Evolutionary conservation across 2,113 vertebrate species (phyloP).

Genomic region (Nansenia antarctica): DNA sequence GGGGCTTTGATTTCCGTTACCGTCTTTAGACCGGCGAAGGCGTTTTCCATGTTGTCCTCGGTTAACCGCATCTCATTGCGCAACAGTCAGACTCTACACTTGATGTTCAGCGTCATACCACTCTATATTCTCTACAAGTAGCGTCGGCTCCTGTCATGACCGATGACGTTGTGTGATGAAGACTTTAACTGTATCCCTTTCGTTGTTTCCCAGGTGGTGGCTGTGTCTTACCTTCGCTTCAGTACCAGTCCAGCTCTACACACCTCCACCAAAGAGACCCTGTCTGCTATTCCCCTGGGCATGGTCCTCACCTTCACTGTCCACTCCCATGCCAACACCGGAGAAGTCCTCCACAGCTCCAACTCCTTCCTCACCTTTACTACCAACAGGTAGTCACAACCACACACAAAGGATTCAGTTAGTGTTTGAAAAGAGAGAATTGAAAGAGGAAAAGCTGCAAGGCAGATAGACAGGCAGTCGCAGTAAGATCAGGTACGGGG

Average conservation of each 20-base stretch:
- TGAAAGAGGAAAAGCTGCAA: not conserved
- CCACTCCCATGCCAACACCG: conserved; percentile 89
- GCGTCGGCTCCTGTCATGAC: too few relatives aligned
- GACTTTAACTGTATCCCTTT: too few relatives aligned
- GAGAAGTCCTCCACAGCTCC: conserved; percentile 87
- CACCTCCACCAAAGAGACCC: conserved; percentile 67
- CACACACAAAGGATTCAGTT: not conserved
- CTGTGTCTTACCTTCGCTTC: conserved; percentile 88
- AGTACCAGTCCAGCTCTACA: conserved; percentile 82
- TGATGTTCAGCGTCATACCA: too few relatives aligned
- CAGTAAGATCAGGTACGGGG: too few relatives aligned
- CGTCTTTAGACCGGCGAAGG: too few relatives aligned
- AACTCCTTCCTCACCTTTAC: conserved; percentile 83
- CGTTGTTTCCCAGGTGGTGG: conserved; percentile 80
- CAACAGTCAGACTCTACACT: too few relatives aligned
- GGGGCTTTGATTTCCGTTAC: too few relatives aligned
- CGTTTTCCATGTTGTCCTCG: not conserved
- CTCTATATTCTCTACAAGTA: too few relatives aligned
- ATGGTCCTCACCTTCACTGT: conserved; percentile 82
- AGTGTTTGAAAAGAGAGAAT: not conserved
- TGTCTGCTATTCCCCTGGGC: conserved; percentile 85
- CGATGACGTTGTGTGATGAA: too few relatives aligned
- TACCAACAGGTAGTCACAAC: conserved; percentile 82
- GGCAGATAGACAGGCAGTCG: not conserved
- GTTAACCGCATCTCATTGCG: not conserved